Evolutionary conservation across 1,140 invertebrate species (phyloP), one percentile per base, ranked within the genome.

Genomic region (Temnothorax curvispinosus): DNA sequence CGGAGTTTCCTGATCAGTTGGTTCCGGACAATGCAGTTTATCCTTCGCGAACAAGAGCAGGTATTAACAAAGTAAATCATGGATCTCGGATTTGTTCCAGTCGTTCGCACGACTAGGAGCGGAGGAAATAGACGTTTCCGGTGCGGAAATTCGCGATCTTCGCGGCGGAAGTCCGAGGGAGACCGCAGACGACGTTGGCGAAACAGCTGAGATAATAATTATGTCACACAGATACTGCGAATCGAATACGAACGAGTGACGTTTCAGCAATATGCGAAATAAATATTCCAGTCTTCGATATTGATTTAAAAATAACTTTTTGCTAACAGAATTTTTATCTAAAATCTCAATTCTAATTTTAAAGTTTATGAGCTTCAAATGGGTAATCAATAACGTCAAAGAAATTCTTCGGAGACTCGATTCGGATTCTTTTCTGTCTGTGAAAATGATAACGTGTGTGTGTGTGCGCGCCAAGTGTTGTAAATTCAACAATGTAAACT

Each of bases 101-200:
- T 85, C 44, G 82, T 86, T 86, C 77, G 21, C 50, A 60, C 52
- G 27, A 32, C 18, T 35, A 56, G 58, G 15, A 62, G 13, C 27
- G 7, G 47, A 52, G 72, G 85, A 76, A 87, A 72, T 60, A 35
- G 54, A 44, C 38, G 52, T 67, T 89, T 90, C 88, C 88, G 60
- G 88, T 35, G 41, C 89, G 88, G 86, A 90, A 90, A 90, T 89
- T 87, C 74, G 52, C 64, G 38, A 76, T 35, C 77, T 71, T 62
- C 67, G 32, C 67, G 41, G 35, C 85, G 85, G 89, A 89, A 87
- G 75, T 52, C 47, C 11, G 89, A 85, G 88, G 88, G 78, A 87
- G 74, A 89, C 86, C 67, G 41, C 85, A 38, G 58, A 44, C 38
- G 47, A 74, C 15, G 47, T 84, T 78, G 67, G 11, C 64, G 21